Evolutionary conservation across 92 coral and sea anemone genomes (phyloP), one percentile per base, ranked within the genome.

Genomic region (Phenganax subtilis): DNA sequence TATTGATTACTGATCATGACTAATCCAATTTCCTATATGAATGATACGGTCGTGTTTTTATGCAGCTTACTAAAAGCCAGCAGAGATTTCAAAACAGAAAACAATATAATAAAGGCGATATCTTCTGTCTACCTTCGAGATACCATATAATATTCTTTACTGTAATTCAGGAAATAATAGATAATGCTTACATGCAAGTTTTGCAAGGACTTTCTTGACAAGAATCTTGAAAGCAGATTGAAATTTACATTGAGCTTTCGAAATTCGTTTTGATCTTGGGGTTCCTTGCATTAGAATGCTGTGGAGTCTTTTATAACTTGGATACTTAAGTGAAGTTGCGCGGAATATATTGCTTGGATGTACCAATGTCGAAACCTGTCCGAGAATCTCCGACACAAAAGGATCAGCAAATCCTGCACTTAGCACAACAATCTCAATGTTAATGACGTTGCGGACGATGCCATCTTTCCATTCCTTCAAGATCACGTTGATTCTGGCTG

Each of bases 291-390:
- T 31, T 9, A 76, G 6, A 56, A 76, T 57, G 7, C 81, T 15
- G 12, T 76, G 81, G 70, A 76, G 56, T 64, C 58, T 76, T 47
- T 54, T 25, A 56, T 57, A 57, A 15, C 25, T 7, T 6, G 81
- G 81, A 59, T 20, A 76, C 0, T 60, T 76, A 0, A 28, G 6
- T 10, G 81, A 3, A 7, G 54, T 20, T 47, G 14, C 37, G 44
- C 81, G 81, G 8, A 76, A 76, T 76, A 59, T 58, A 54, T 76
- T 76, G 70, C 27, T 64, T 29, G 64, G 0, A 30, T 57, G 58
- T n/a, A 54, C 55, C 25, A 76, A 52, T 0, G n/a, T 59, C 10
- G 17, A 20, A 28, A 76, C 67, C 6, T 12, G 30, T 12, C 20
- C 8, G 10, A 57, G 28, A 0, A 76, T 28, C 1, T 58, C 53